phyloP scores from a whole-genome alignment of 2,797 vertebrate species.

The Euphonia xanthogaster region DNA sequence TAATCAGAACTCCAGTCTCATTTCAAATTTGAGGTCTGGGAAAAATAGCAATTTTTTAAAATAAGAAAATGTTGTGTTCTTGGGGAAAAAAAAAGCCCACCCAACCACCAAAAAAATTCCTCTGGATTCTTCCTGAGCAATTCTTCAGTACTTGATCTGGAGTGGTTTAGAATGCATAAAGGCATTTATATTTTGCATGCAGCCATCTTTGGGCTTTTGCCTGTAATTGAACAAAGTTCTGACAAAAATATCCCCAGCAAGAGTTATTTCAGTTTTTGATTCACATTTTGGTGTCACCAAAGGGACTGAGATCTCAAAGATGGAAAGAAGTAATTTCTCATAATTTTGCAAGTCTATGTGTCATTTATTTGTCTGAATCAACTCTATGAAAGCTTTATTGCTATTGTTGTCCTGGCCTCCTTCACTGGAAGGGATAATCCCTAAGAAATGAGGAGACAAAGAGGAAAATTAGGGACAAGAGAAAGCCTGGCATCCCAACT shows the following conservation, averaged over 20 bases:
- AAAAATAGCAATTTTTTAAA: conserved; percentile 32
- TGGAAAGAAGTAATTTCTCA: not conserved
- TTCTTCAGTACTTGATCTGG: not conserved
- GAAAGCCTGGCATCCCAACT: not conserved
- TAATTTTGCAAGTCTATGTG: not conserved
- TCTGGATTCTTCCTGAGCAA: not conserved
- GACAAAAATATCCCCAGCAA: not conserved
- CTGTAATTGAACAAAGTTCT: not conserved
- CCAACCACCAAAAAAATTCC: not conserved
- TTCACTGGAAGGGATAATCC: not conserved
- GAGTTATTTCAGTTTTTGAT: not conserved
- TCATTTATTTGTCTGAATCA: not conserved
- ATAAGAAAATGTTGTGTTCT: conserved; percentile 30
- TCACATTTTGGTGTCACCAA: not conserved
- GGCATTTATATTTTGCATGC: not conserved
- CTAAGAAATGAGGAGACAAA: not conserved
- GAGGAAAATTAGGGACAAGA: not conserved
- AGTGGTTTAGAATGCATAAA: not conserved
- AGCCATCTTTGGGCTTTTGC: conserved; percentile 1
- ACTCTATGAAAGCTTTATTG: not conserved
- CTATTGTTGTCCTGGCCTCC: not conserved
- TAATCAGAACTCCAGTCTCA: conserved; percentile 31
- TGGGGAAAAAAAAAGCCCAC: not conserved
- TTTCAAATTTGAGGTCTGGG: conserved; percentile 54
- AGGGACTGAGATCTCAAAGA: not conserved